Percentiles rank a stretch among this genome's conserved stretches.
phyloP scores from a whole-genome alignment of 2,888 invertebrate species.

The Lordiphosa andalusiaca region DNA sequence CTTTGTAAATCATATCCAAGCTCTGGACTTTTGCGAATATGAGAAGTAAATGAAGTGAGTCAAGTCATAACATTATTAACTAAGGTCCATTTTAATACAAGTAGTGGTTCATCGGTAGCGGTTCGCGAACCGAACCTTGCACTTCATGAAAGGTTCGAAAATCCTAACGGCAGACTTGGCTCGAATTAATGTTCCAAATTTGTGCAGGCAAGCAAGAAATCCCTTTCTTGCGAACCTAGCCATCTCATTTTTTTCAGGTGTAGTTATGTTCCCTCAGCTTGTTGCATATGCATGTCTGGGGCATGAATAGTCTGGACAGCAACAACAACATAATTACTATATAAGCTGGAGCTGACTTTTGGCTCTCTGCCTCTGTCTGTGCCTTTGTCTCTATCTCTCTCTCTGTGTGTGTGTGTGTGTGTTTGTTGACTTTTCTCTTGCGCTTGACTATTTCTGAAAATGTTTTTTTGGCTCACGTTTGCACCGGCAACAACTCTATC shows the following conservation, averaged over 20 bases:
- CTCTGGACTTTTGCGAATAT: no score
- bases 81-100: no score
- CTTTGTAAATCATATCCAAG: no score
- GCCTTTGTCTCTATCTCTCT: conserved; percentile 19
- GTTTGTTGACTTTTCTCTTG: conserved; percentile 18
- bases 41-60: no score
- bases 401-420: conserved; percentile 8
- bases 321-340: conserved; percentile 47
- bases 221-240: background rate
- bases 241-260: background rate
- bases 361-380: conserved; percentile 33
- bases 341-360: conserved; percentile 44
- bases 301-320: conserved; percentile 52
- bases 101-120: no score
- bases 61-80: no score
- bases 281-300: conserved; percentile 56
- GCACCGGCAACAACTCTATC: conserved; percentile 28
- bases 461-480: conserved; percentile 56
- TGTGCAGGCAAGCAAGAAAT: no score
- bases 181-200: no score
- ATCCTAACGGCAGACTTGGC: no score
- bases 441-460: conserved; percentile 45
- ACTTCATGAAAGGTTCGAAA: no score
- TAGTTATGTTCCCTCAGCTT: conserved; percentile 38
- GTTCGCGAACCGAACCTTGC: no score